phyloP scores from a whole-genome alignment of 2,113 vertebrate genomes.

The Gallinago undulata region DNA sequence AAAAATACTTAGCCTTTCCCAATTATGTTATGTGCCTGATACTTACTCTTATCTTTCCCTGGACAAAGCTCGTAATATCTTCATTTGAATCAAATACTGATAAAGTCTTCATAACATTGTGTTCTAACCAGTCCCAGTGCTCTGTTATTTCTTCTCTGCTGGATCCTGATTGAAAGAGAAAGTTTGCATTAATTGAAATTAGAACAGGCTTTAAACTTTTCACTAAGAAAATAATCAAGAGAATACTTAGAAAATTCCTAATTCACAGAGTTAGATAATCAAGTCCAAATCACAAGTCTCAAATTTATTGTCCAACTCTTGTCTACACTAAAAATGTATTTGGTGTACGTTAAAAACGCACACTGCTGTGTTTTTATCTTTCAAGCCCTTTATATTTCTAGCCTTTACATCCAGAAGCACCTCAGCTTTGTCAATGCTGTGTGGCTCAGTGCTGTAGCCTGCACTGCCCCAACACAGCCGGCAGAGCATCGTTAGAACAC shows the following conservation, averaged over 20 bases:
- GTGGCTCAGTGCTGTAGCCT: background rate
- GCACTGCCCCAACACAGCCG: fast-evolving
- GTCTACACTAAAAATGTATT: background rate
- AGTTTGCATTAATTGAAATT: background rate
- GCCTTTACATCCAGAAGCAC: background rate
- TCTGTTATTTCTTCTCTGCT: constrained; percentile 91
- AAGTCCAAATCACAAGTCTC: background rate
- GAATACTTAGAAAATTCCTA: background rate
- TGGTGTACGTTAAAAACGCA: background rate
- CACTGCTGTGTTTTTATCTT: background rate
- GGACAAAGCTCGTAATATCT: constrained; percentile 97
- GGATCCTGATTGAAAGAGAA: constrained; percentile 77
- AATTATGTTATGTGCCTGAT: background rate
- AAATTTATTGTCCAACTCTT: background rate
- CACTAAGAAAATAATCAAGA: background rate
- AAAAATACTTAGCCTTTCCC: background rate
- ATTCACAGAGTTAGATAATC: background rate
- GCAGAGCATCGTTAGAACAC: background rate
- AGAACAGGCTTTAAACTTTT: background rate
- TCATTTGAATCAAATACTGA: constrained; percentile 96
- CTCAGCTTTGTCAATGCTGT: background rate
- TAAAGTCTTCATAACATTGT: constrained; percentile 94
- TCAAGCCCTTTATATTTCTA: background rate
- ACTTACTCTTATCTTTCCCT: constrained; percentile 96
- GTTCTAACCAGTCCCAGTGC: constrained; percentile 96